Base-by-base conservation (phyloP, 2,797 vertebrate genomes). In the Microchirus variegatus region DNA sequence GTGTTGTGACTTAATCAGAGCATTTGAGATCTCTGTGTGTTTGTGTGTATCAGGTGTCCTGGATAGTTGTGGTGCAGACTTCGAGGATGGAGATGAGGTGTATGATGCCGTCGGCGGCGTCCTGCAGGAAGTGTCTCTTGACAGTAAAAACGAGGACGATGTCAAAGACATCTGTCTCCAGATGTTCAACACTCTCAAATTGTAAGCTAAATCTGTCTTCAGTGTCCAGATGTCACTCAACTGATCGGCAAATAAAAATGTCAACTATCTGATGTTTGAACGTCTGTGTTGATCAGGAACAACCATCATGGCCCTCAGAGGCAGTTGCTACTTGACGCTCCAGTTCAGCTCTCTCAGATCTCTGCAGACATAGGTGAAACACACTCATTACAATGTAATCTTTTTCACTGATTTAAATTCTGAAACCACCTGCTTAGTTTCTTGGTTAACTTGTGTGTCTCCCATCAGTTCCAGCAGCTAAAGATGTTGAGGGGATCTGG, bases 51-150 rank as follows among this genome's bases (percentile, higher is more conserved):
- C 88, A 97, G 96, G 93, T 53, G 94, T 98, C 40, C 67, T 98
- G 82, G 95, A 93, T 70, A 93, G 93, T 22, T 89, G 96, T 6
- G 94, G 94, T 0, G 78, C 94, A 4, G 97, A 99, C 62, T 98
- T 99, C 52, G 96, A 98, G 90, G 95, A 96, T 43, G 95, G 92
- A 36, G 95, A 97, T 53, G 97, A 99, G 53, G 93, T 98, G n/a
- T 96, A 93, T 62, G 97, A 99, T 3, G 97, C 97, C 1, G 90
- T 98, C 1, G 97, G 97, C 0, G 96, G 95, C 1, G 91, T 98
- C 63, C 87, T 99, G 67, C 95, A 96, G 82, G 96, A 95, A 13
- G 94, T 96, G 67, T 95, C 95, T 1, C 91, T 90, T 3, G 95
- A 96, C 85, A 90, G 90, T 46, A 98, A 98, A 63, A 96, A 98